Base-by-base conservation (phyloP, 2,797 vertebrate genomes). In the Corythornis leucogaster region DNA sequence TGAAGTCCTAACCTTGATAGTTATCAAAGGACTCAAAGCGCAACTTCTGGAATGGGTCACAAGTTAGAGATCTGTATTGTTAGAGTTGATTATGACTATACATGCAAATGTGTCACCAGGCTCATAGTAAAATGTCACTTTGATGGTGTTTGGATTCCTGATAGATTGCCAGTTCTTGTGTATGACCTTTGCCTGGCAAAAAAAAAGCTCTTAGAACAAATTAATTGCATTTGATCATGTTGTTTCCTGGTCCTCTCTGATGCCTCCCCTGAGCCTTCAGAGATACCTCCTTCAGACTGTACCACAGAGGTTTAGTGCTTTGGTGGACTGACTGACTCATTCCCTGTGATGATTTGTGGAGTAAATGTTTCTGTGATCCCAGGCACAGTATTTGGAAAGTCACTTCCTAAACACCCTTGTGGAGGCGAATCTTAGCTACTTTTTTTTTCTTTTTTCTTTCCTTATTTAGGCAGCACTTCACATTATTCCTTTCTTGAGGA, bases 11-110 rank as follows among this genome's bases (percentile, higher is more conserved):
- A 66, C 33, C 31, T 35, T 62, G 46, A 38, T 26, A 40, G 17
- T 84, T 53, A 43, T 38, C 19, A 61, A 43, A 54, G 35, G 26
- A 40, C 25, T 79, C 31, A n/a, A 69, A 57, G 42, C 16, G 62
- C 59, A 80, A 26, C 16, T 63, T 57, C 11, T 68, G 50, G 40
- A 58, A 58, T 6, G 5, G 11, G 42, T 80, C 13, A n/a, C 9
- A 5, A 6, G 15, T 62, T 70, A 68, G 38, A 46, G 12, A 16
- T 11, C 31, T 1, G 0, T 31, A 15, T 15, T 18, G 8, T 62
- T 73, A 62, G 31, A 59, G 30, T 15, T 51, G 12, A 26, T 25
- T 31, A 20, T 19, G 14, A 26, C 26, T 53, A 20, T 7, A 28
- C 0, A 0, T 40, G 33, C 30, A 4, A 50, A 11, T 64, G 28